Conservation (phyloP, 2,888 invertebrate species). For the Zygothrica quintamaculata region DNA sequence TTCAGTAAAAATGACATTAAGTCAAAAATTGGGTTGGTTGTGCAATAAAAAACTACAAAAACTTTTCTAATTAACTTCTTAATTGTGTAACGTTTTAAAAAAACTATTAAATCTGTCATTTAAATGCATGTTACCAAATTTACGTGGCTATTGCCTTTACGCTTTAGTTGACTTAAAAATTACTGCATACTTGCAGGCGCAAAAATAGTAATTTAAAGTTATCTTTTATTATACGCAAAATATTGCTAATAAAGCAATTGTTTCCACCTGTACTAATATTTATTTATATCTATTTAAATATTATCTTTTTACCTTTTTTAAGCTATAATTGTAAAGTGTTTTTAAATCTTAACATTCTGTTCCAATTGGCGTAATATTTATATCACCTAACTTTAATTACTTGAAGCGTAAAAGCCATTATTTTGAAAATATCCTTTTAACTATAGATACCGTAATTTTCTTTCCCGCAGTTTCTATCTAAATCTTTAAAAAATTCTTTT, state of each 20-base stretch:
- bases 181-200: constrained; percentile 36
- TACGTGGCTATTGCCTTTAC: constrained; percentile 7
- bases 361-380: not conserved
- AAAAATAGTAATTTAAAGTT: constrained; percentile 9
- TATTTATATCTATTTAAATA: too few species aligned
- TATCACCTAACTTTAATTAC: too few species aligned
- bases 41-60: not conserved
- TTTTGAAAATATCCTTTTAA: too few species aligned
- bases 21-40: not conserved
- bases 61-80: not conserved
- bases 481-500: not conserved
- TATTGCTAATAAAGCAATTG: too few species aligned
- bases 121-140: too few species aligned
- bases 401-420: too few species aligned
- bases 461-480: constrained; percentile 8
- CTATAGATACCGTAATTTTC: too few species aligned
- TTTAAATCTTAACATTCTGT: not conserved
- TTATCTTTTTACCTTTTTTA: not conserved
- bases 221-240: not conserved
- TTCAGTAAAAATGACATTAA: not conserved
- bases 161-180: not conserved
- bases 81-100: too few species aligned
- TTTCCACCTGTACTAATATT: too few species aligned
- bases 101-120: too few species aligned
- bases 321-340: not conserved